Conservation (phyloP, 2,888 invertebrate species). For the Neoaliturus tenellus region DNA sequence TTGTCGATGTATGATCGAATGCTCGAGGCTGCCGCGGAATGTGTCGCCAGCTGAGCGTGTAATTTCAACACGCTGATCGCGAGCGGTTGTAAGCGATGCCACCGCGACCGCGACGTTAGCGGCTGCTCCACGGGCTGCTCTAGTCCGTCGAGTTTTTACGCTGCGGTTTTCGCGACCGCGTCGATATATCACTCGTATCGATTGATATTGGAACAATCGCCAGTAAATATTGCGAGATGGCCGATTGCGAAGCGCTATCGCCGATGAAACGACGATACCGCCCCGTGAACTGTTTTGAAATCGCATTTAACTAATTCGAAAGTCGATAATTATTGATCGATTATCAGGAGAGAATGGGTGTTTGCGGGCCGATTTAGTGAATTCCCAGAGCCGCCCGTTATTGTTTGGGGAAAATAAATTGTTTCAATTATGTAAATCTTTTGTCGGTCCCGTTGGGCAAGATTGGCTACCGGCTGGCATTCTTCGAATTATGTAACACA, state of each 20-base stretch:
- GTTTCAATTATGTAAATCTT: background rate
- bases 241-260: background rate
- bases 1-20: background rate
- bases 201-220: slow-evolving; percentile 48
- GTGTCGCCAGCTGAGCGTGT: background rate
- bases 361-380: slow-evolving; percentile 10
- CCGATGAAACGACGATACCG: background rate
- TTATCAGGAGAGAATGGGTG: background rate
- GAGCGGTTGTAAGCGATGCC: slow-evolving; percentile 7
- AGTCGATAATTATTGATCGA: slow-evolving; percentile 15
- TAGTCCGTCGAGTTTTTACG: slow-evolving; percentile 33
- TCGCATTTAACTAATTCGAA: slow-evolving; percentile 15
- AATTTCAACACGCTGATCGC: background rate
- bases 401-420: slow-evolving; percentile 29
- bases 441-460: background rate
- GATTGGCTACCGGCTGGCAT: no score
- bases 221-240: slow-evolving; percentile 42
- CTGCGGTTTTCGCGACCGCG: slow-evolving; percentile 41
- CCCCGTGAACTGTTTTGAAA: background rate
- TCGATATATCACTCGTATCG: slow-evolving; percentile 45
- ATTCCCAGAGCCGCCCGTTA: slow-evolving; percentile 12
- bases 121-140: no score
- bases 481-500: no score
- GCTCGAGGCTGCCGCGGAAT: background rate
- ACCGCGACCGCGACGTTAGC: no score